Evolutionary conservation across 2,888 invertebrate species (phyloP).

Genomic region (Agrilus cyanescens): DNA sequence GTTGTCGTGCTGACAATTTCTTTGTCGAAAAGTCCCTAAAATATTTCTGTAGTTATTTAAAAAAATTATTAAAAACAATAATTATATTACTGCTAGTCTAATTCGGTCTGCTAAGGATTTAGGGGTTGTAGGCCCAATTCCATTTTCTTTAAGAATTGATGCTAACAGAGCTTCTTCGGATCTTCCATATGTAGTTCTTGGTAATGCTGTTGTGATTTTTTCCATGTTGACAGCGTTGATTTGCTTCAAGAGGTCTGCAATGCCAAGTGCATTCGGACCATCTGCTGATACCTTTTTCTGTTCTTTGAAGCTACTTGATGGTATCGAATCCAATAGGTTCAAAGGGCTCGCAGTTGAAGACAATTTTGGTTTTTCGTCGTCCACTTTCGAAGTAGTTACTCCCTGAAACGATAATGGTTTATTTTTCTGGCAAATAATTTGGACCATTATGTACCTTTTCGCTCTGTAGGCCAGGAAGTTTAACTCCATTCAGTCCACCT

Average conservation of each 20-base stretch:
- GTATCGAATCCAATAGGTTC: background rate
- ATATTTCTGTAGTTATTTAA: background rate
- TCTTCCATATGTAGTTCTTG: slow-evolving; percentile 39
- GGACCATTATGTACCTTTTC: too few relatives aligned
- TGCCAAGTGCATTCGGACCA: slow-evolving; percentile 3
- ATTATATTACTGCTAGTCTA: slow-evolving; percentile 20
- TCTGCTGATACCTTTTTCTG: slow-evolving; percentile 11
- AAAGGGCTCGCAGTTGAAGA: background rate
- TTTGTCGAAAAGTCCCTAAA: background rate
- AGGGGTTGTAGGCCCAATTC: slow-evolving; percentile 60
- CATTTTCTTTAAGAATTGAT: slow-evolving; percentile 56
- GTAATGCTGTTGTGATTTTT: slow-evolving; percentile 19
- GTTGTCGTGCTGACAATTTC: slow-evolving; percentile 12
- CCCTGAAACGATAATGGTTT: too few relatives aligned
- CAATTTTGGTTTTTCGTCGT: background rate
- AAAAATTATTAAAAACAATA: background rate
- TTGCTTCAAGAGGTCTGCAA: slow-evolving; percentile 29
- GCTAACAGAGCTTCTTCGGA: slow-evolving; percentile 59
- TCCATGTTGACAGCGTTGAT: slow-evolving; percentile 23
- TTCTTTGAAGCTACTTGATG: slow-evolving; percentile 4
- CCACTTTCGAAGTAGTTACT: too few relatives aligned
- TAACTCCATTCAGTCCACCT: too few relatives aligned
- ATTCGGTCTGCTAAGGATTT: slow-evolving; percentile 35
- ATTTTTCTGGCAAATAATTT: too few relatives aligned
- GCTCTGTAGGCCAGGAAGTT: too few relatives aligned